Evolutionary conservation across 2,797 vertebrate genomes (phyloP), one percentile per base, ranked within the genome.

Genomic region (Hybognathus amarus): DNA sequence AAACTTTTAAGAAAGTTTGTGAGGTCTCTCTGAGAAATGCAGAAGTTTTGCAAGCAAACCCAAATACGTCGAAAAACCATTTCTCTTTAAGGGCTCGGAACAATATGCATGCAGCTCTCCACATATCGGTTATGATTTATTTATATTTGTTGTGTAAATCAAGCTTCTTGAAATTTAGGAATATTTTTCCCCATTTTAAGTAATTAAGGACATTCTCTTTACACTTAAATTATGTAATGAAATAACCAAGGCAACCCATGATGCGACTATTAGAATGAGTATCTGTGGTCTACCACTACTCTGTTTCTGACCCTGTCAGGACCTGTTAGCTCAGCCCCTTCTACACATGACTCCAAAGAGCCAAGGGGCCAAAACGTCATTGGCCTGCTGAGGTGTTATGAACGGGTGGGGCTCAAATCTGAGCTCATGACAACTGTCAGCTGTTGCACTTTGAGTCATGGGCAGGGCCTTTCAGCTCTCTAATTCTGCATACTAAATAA

Each of bases 341-440:
- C 87, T 77, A 77, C 50, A 71, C 83, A 86, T 88, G 79, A 86
- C 83, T 88, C 83, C 87, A 82, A 82, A 87, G 82, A 88, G 84
- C 8, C 47, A 13, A 74, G 45, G 74, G 85, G 87, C 76, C 36
- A 81, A 92, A 91, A 94, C 86, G 90, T 93, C 93, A 94, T 85
- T 67, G 69, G 50, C 81, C 69, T 80, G 83, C 8, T 70, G 86
- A 84, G 12, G 87, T 70, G 87, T 77, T 63, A 59, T 63, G 88
- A 85, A 69, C 52, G 76, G 87, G 89, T 84, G 87, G 70, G 85
- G 90, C 83, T 87, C 11, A 18, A 63, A 36, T 36, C 50, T 77
- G 77, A 52, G 73, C 84, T 79, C n/a, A 79, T 82, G 84, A 84
- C 78, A 84, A 83, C 64, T 61, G 73, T 77, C 75, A 77, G 81